Base-by-base conservation (phyloP, 2,797 vertebrate genomes). In the Periophthalmus magnuspinnatus region DNA sequence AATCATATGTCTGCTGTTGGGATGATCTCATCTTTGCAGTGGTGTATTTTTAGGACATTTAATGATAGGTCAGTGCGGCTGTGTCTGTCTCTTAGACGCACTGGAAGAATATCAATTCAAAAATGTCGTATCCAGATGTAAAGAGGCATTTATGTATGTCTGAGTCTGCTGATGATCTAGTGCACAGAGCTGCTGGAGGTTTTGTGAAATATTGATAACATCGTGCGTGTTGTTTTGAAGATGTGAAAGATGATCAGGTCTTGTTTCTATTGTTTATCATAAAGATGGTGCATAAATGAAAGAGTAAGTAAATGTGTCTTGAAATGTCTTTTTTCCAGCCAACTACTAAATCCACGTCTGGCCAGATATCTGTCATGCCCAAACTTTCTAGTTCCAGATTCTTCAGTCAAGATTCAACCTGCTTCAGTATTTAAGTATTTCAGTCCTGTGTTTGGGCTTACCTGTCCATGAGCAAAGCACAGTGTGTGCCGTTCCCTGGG, bases 11-110 rank as follows among this genome's bases (percentile, higher is more conserved):
- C 80, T 79, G 71, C 71, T 74, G 79, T 77, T 77, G 81, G 64
- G 71, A 85, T 93, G 90, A 93, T 89, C 86, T 92, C 92, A 92
- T 89, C 66, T 17, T 80, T 85, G 77, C 68, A 68, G 84, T 65
- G 38, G 79, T 69, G 80, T 90, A 90, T 91, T 92, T 92, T 91
- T 89, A 89, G 88, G 67, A 71, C 83, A 81, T 84, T 81, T 92
- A 92, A 93, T 92, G 77, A 92, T 86, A 89, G 87, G 79, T 75
- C 82, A 81, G 86, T 90, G 85, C 79, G 84, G 76, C 78, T 74
- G 64, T 50, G 36, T 90, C 81, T 65, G 74, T 52, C 77, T 81
- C 77, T 81, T 76, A 83, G 75, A 81, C 65, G 61, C 78, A 70
- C 67, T 75, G 67, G 71, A 85, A 83, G 82, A 89, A 71, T 76